Evolutionary conservation across 2,797 vertebrate species (phyloP), one percentile per base, ranked within the genome.

Genomic region (Podarcis lilfordi): DNA sequence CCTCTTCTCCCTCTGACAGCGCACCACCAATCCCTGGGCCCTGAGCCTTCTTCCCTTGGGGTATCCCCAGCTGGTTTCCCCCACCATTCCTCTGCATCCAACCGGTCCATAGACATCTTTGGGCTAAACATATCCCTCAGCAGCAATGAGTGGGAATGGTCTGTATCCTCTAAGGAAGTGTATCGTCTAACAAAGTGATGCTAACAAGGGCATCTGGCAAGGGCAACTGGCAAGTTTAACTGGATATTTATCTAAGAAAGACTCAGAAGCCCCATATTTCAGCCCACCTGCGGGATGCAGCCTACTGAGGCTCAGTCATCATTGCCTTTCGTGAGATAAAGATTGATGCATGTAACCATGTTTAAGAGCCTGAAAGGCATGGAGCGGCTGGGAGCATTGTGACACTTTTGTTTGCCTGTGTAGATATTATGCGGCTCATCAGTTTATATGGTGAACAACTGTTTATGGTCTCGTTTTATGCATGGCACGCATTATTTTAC

Each of bases 391-490:
- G 80, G 40, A 66, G 2, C 43, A 86, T 6, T 45, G 21, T 77
- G 32, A 55, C 32, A 55, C 21, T 83, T 88, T 83, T 83, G 50
- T 68, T 77, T 83, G 61, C 8, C 13, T 5, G 3, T 64, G 35
- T 45, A 17, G 35, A 69, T 43, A 55, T 43, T 88, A 35, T 10
- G 69, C 8, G 50, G 45, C 81, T 84, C 87, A 84, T 84, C 23
- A 37, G 19, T 77, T 86, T 66, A 45, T 82, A 59, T 23, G 11
- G 83, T 9, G 43, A 40, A 78, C 74, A 69, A 85, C 25, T 40
- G 61, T 69, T 82, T 82, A 89, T 11, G 13, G 29, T 45, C 59
- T 80, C 84, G 10, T 89, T 80, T 72, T 66, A 78, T 77, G 37
- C 35, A 35, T 43, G 32, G 1, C 40, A 55, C 45, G 32, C 21